Base-by-base conservation (phyloP, 2,113 vertebrate species). In the Lethenteron camtschaticum region DNA sequence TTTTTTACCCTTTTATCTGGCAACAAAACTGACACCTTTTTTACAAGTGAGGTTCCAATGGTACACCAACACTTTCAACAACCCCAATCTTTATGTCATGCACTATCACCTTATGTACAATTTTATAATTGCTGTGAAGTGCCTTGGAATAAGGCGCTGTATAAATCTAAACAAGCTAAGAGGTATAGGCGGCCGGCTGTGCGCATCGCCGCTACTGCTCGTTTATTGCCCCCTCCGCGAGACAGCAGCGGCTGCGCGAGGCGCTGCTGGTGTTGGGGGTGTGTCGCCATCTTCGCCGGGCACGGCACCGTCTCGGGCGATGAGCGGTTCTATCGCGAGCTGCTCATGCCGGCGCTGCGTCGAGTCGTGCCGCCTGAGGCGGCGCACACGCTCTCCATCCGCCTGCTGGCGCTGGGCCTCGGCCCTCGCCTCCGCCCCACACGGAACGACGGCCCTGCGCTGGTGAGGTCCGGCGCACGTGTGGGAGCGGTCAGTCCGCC, bases 311-410 rank as follows among this genome's bases (percentile, higher is more conserved):
- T 72, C 2, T 72, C 73, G 0, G 88, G 88, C 68, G 87, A 92
- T 74, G 87, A 88, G 71, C 77, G 56, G 71, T 90, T 92, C 78
- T 92, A 89, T 8, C 75, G 82, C 11, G 77, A 79, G n/a, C 77
- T 78, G n/a, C 75, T 92, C 72, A 88, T 92, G 83, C 88, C 88
- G 0, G 59, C 78, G 11, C 75, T 88, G 75, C 87, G 86, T 76
- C 75, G 77, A 70, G 60, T 86, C 73, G 77, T 87, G 74, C 83
- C 82, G n/a, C 79, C 86, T 0, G 88, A 92, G 79, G 79, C 75
- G 0, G 86, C 86, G 1, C 87, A 92, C 74, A 75, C 77, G 8
- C 73, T 88, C 68, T 79, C 85, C 1, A 74, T 92, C 68, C 82
- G 80, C 56, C 11, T 82, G 16, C 78, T 82, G 1, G 73, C 84